Conservation (phyloP, 2,888 invertebrate species). For the Brachynemurus nebulosus region DNA sequence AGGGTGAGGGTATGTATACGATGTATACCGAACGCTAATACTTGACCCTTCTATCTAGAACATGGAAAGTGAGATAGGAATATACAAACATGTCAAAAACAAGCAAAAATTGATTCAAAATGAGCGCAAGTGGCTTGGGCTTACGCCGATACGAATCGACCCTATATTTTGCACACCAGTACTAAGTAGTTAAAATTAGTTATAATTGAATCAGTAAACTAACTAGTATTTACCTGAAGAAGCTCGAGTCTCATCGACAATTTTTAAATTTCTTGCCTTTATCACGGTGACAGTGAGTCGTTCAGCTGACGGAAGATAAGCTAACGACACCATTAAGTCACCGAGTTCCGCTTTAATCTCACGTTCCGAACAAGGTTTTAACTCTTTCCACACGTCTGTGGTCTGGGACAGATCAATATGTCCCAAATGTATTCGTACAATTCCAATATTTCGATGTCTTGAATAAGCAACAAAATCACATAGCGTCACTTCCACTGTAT, state of each 20-base stretch:
- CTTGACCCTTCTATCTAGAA: no score
- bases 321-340: slow-evolving; percentile 41
- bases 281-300: slow-evolving; percentile 43
- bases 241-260: slow-evolving; percentile 31
- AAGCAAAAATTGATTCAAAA: no score
- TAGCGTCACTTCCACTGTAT: slow-evolving; percentile 44
- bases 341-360: slow-evolving; percentile 34
- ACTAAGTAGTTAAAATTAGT: no score
- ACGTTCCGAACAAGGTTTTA: slow-evolving; percentile 37
- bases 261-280: slow-evolving; percentile 36
- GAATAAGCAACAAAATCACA: slow-evolving; percentile 52
- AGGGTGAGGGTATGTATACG: no score
- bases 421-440: slow-evolving; percentile 39
- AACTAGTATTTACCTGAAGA: slow-evolving; percentile 24
- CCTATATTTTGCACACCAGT: no score
- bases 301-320: slow-evolving; percentile 40
- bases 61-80: no score
- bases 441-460: slow-evolving; percentile 49
- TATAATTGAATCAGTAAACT: neutral
- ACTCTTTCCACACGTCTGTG: slow-evolving; percentile 40
- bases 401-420: slow-evolving; percentile 41
- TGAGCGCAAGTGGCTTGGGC: no score
- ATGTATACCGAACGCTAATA: no score
- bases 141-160: no score
- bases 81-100: no score